A percentile compares a stretch with the other conserved stretches of the same genome.
phyloP scores from a whole-genome alignment of 2,113 vertebrate species.

The Canis aureus region DNA sequence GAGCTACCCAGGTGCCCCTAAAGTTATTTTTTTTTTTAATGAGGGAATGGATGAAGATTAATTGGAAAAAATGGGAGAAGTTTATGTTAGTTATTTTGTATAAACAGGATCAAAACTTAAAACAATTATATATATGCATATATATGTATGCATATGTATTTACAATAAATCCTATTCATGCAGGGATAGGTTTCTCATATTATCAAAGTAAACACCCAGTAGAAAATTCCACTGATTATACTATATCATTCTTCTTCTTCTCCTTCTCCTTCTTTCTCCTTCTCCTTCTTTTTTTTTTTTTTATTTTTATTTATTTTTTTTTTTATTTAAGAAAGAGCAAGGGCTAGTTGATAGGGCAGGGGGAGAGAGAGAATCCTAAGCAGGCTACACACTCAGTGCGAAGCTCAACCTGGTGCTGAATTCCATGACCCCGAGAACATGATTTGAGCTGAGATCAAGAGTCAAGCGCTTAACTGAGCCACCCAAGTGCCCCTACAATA shows the following conservation, averaged over 20 bases:
- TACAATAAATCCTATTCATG: background rate
- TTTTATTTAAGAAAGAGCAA: too few species aligned
- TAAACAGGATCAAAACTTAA: slow-evolving; percentile 36
- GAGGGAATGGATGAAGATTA: background rate
- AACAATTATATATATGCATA: background rate
- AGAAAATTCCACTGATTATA: background rate
- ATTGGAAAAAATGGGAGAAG: background rate
- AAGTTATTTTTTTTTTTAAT: background rate
- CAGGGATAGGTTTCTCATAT: background rate
- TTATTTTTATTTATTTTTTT: too few species aligned
- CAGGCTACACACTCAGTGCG: background rate
- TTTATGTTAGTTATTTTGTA: slow-evolving; percentile 23
- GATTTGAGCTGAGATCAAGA: background rate
- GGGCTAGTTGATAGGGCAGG: too few species aligned
- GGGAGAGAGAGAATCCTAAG: background rate
- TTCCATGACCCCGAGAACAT: background rate
- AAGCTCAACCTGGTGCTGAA: background rate
- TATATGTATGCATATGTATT: background rate
- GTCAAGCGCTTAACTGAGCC: background rate
- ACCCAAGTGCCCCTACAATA: background rate
- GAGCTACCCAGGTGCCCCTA: too few species aligned
- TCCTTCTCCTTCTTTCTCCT: too few species aligned
- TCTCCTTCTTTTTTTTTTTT: too few species aligned
- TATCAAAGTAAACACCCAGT: background rate
- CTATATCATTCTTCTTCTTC: background rate